Conservation (phyloP, 2,888 invertebrate species). For the Hoplodrina ambigua region DNA sequence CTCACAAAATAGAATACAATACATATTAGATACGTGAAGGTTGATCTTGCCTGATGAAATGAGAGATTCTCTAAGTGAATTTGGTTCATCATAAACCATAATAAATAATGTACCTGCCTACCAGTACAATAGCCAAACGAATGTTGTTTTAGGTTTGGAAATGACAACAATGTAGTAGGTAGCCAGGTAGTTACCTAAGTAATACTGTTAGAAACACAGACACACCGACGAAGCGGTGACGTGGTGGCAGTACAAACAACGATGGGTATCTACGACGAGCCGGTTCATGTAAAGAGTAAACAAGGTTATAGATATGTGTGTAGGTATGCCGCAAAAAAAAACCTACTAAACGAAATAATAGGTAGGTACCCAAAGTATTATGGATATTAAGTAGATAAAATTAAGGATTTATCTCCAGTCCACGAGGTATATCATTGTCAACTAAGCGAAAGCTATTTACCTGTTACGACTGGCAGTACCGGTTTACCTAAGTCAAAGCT, state of each 20-base stretch:
- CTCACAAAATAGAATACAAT: too few relatives aligned
- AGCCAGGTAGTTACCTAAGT: neutral
- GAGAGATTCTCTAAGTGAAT: too few relatives aligned
- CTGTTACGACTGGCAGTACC: too few relatives aligned
- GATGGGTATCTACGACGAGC: too few relatives aligned
- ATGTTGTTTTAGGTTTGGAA: neutral
- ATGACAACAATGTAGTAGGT: neutral
- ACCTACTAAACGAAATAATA: neutral
- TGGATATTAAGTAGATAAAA: neutral
- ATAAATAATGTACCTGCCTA: neutral
- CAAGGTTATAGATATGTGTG: too few relatives aligned
- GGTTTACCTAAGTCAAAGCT: neutral
- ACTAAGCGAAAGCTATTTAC: neutral
- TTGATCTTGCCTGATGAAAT: too few relatives aligned
- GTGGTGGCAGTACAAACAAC: conserved; percentile 2
- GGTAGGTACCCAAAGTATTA: neutral
- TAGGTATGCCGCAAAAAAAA: too few relatives aligned
- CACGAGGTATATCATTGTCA: neutral
- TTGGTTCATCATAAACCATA: too few relatives aligned
- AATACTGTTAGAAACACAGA: neutral
- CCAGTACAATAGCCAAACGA: neutral
- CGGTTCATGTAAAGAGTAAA: too few relatives aligned
- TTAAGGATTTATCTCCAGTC: neutral
- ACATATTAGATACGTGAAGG: too few relatives aligned
- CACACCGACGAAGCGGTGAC: neutral